Evolutionary conservation across 2,888 invertebrate genomes (phyloP), one percentile per base, ranked within the genome.

Genomic region (Yponomeuta malinellus): DNA sequence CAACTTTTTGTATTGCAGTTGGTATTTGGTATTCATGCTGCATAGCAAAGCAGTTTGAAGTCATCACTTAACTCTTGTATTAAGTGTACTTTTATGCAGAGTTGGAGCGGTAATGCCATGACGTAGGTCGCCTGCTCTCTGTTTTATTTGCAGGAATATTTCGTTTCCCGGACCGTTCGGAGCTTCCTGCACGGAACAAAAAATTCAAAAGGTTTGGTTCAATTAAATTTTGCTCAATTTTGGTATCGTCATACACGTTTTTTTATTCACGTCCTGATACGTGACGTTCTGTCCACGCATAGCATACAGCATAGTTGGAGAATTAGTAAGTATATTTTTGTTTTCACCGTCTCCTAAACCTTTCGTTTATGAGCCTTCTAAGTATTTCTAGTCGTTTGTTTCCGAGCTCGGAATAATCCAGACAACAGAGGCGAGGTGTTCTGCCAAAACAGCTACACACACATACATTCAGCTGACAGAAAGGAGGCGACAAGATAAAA

Each of bases 81-180:
- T 59, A 59, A 59, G 52, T 59, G 52, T 59, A 59, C 52, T 59
- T 59, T 59, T 59, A 59, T 59, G 52, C 52, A 59, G 12, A 59
- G 15, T 15, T 59, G 52, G 52, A 59, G 52, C 52, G 15, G 52
- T 59, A 59, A 59, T 59, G 52, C 52, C 52, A 15, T 59, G 15
- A 12, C 52, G 15, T 15, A 59, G 52, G 15, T 59, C 12, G 52
- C 52, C 15, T 59, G 15, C 52, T 59, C 12, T 59, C 15, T 59
- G 52, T 59, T 59, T 59, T 59, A 59, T 59, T 59, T 59, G 52
- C 52, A 59, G 52, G 52, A 59, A 59, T 59, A 59, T 59, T 59
- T 59, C 52, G 52, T 59, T 59, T 59, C 52, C 52, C 52, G 52
- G 52, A 59, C 52, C 52, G 52, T 3, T 15, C 52, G 52, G 12